Percentiles rank a stretch among this genome's conserved stretches.
Conservation (phyloP, 2,113 vertebrate genomes). For the Chionodraco myersi region DNA sequence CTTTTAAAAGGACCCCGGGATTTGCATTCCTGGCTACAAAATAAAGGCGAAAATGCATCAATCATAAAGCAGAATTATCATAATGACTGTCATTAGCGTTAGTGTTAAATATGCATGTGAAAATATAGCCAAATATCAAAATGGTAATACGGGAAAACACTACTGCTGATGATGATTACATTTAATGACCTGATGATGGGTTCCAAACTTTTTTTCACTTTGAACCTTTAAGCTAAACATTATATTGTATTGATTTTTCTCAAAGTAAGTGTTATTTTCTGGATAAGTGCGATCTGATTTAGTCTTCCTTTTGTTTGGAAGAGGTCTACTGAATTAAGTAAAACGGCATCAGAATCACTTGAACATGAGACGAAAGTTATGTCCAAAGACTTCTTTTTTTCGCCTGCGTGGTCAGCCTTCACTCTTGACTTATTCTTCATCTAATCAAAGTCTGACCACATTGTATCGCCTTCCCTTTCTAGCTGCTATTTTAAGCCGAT, state of each 20-base stretch:
- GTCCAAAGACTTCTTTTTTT: no score
- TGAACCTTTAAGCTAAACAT: no score
- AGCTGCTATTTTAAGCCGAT: constrained; percentile 39
- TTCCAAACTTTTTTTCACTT: no score
- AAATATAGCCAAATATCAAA: not conserved
- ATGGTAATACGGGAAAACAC: not conserved
- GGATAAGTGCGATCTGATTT: not conserved
- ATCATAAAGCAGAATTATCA: constrained; percentile 46
- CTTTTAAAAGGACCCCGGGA: not conserved
- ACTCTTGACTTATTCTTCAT: not conserved
- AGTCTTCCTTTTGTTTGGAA: not conserved
- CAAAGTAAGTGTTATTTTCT: no score
- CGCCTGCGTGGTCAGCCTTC: no score
- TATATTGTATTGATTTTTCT: no score
- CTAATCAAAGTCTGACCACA: not conserved
- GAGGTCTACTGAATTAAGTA: not conserved
- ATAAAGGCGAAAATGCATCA: constrained; percentile 44
- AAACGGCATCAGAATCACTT: not conserved
- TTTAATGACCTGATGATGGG: no score
- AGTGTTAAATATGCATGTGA: not conserved
- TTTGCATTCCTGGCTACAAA: constrained; percentile 24
- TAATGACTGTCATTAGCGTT: constrained; percentile 22
- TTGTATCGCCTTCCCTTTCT: constrained; percentile 8
- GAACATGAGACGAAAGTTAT: not conserved
- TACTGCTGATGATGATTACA: not conserved